A percentile compares a stretch with the other conserved stretches of the same genome.
Conservation (phyloP, 2,797 vertebrate species). For the Lerista edwardsae region DNA sequence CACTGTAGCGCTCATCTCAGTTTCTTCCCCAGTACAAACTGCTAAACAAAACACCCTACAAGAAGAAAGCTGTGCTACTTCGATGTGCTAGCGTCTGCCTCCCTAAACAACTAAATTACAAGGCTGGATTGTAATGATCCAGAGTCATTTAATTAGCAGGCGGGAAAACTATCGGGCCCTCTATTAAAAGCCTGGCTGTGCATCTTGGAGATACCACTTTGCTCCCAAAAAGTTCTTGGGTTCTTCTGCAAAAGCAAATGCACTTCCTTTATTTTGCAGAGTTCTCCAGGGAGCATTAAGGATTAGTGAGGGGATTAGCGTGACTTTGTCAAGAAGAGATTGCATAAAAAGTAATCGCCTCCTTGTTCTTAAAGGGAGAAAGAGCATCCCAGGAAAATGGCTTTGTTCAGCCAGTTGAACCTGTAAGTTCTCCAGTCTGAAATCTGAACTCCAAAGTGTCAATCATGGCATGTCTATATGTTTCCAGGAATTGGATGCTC, state of each 20-base stretch:
- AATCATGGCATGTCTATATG: background rate
- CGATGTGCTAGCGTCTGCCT: conserved; percentile 14
- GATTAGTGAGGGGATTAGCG: conserved; percentile 36
- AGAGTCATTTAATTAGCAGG: conserved; percentile 32
- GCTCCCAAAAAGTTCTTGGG: conserved; percentile 14
- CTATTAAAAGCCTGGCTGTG: conserved; percentile 19
- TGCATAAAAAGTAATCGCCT: conserved; percentile 33
- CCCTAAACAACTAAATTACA: conserved; percentile 36
- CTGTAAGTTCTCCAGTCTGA: background rate
- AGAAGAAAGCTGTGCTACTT: background rate
- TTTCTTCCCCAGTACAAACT: background rate
- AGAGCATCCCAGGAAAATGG: conserved; percentile 19
- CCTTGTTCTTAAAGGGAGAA: conserved; percentile 25
- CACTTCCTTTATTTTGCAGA: conserved; percentile 16
- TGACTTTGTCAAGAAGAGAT: conserved; percentile 31
- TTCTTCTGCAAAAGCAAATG: conserved; percentile 12
- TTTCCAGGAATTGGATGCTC: background rate
- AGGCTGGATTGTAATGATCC: conserved; percentile 34
- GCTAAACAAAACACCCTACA: background rate
- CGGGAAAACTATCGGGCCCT: background rate
- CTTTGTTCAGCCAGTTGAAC: conserved; percentile 13
- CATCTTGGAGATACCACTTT: conserved; percentile 4
- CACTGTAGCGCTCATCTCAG: background rate
- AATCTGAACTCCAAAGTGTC: background rate
- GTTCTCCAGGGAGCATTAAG: conserved; percentile 33